Evolutionary conservation across 2,797 vertebrate genomes (phyloP).

Genomic region (Mus spretus): DNA sequence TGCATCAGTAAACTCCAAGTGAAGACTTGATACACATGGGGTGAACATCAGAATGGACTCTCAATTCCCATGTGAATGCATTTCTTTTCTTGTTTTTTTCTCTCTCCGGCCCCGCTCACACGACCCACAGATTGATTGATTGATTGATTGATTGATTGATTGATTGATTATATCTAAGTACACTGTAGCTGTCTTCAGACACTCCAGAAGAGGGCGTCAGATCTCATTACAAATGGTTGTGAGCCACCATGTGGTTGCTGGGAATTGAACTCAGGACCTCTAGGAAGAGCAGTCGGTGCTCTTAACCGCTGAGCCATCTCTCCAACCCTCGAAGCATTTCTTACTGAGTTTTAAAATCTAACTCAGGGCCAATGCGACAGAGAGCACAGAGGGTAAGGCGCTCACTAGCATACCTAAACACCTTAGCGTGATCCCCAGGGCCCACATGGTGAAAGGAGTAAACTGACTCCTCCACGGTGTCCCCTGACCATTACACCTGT

Average conservation of each 20-base stretch:
- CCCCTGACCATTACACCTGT: neutral
- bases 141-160: too few species aligned
- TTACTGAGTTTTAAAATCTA: neutral
- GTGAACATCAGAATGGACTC: neutral
- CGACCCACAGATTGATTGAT: too few species aligned
- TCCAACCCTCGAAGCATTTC: neutral
- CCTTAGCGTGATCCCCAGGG: neutral
- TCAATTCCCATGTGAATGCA: neutral
- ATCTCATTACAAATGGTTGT: too few species aligned
- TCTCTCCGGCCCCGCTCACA: too few species aligned
- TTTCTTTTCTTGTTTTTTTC: too few species aligned
- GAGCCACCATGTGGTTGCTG: too few species aligned
- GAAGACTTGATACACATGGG: neutral
- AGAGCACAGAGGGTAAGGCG: neutral
- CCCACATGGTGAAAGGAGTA: neutral
- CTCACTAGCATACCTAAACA: neutral
- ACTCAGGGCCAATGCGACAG: neutral
- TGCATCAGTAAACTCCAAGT: neutral
- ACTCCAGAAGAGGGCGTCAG: too few species aligned
- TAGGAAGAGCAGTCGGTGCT: too few species aligned
- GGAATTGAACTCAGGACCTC: too few species aligned
- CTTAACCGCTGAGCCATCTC: too few species aligned
- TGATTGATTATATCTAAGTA: too few species aligned
- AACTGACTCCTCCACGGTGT: neutral
- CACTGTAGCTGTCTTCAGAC: too few species aligned